These are phyloP conservation scores for Noturus placidus DNA, from an alignment of 2,113 vertebrate genomes.

Conservation along the genomic window DNA sequence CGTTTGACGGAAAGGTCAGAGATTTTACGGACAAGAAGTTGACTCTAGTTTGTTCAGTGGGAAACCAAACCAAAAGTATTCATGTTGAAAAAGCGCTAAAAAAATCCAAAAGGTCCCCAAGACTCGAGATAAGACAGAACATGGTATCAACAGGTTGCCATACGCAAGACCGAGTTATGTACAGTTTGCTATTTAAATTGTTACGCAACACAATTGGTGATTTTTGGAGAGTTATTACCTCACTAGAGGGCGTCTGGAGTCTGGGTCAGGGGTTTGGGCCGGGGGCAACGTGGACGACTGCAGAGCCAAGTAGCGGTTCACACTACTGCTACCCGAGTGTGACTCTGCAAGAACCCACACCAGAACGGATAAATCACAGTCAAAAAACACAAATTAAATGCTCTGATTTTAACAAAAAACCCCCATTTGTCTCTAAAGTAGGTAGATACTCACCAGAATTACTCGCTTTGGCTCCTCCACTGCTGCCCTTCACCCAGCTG, in stretches of 20 bases:
- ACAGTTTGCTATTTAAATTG: too few species aligned
- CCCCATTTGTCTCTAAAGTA: not conserved
- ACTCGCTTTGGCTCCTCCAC: conserved; percentile 92
- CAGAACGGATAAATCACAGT: not conserved
- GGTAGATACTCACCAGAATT: conserved; percentile 82
- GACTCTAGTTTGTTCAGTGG: not conserved
- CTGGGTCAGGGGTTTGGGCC: conserved; percentile 78
- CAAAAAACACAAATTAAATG: not conserved
- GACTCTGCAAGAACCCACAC: conserved; percentile 74
- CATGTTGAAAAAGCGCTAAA: not conserved
- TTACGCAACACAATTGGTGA: not conserved
- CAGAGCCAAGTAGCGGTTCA: conserved; percentile 94
- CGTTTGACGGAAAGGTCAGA: not conserved
- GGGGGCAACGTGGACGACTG: conserved; percentile 77
- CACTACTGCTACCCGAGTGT: conserved; percentile 80
- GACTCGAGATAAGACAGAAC: not conserved
- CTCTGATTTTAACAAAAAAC: not conserved
- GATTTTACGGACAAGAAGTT: not conserved
- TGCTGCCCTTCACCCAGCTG: conserved; percentile 98
- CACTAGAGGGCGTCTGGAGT: conserved; percentile 83
- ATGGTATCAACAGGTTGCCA: not conserved
- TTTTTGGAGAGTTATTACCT: conserved; percentile 70
- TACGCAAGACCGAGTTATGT: too few species aligned
- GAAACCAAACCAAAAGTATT: not conserved
- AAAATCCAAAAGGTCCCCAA: not conserved